Evolutionary conservation across 2,888 invertebrate genomes (phyloP), one percentile per base, ranked within the genome.

Genomic region (Agrypnus murinus): DNA sequence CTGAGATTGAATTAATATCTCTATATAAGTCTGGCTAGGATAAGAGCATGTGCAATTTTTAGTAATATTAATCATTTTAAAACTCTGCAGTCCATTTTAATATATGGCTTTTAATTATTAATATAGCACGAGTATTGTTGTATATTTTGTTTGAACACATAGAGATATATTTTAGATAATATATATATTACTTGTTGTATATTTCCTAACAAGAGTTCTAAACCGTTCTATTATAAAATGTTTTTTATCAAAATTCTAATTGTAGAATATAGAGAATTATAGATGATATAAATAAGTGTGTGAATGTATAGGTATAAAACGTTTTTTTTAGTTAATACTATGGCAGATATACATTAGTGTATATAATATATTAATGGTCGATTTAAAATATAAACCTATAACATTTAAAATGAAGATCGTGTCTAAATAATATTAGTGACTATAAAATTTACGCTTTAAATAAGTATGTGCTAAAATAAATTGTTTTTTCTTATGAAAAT

Each of bases 161-260:
- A 59, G 58, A 66, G 48, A 66, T 66, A 66, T 66, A 66, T 66
- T 66, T 66, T 66, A 66, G 66, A 66, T 66, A 66, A 66, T 38
- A 66, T 57, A 57, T 46, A 36, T 55, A 50, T 50, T 50, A 10
- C 55, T 57, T 65, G 46, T 59, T 66, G 66, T 66, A 66, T 38
- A 65, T 65, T 65, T 46, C 58, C 25, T 48, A 66, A 59, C 50
- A 46, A 66, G 38, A 66, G 40, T 59, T 48, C 50, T 66, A 59
- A 48, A 40, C 48, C 46, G 66, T 66, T 66, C 48, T 66, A 58
- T 15, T 46, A 57, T 58, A 36, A 58, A 50, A 40, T 36, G 58
- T 50, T 66, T 59, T 45, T 55, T 55, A 53, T 55, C 36, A 17
- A 36, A 55, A 55, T 32, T 34, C 15, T 55, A 36, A 60, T 45